Evolutionary conservation across 2,888 invertebrate genomes (phyloP).

Genomic region (Cordilura impudica): DNA sequence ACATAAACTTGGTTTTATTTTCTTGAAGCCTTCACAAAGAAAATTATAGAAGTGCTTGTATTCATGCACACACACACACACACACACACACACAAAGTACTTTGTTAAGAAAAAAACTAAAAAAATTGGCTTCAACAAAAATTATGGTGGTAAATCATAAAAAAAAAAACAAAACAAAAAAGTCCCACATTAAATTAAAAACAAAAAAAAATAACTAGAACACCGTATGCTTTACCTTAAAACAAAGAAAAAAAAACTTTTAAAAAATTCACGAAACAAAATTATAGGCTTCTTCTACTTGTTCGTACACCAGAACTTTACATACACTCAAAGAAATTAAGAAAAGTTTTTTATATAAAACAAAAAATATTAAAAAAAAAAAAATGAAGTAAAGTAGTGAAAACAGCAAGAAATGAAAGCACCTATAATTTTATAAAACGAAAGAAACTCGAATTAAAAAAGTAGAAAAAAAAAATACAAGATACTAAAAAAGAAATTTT

Average conservation of each 20-base stretch:
- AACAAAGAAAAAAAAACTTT: slow-evolving; percentile 62
- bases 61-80: neutral
- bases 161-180: slow-evolving; percentile 27
- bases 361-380: slow-evolving; percentile 4
- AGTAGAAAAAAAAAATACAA: slow-evolving; percentile 32
- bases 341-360: slow-evolving; percentile 17
- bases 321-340: slow-evolving; percentile 36
- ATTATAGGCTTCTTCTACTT: slow-evolving; percentile 37
- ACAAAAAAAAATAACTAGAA: slow-evolving; percentile 68
- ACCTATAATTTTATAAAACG: slow-evolving; percentile 49
- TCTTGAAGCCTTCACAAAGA: slow-evolving; percentile 4
- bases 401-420: slow-evolving; percentile 29
- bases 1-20: slow-evolving; percentile 23
- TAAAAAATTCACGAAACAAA: slow-evolving; percentile 52
- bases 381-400: slow-evolving; percentile 43
- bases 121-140: neutral
- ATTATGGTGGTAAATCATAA: slow-evolving; percentile 53
- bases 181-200: slow-evolving; percentile 34
- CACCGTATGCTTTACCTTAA: slow-evolving; percentile 67
- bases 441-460: slow-evolving; percentile 9
- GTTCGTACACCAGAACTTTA: slow-evolving; percentile 5
- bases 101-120: neutral
- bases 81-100: slow-evolving; percentile 1
- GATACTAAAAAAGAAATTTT: slow-evolving; percentile 53
- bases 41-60: slow-evolving; percentile 9